Evolutionary conservation across 1,140 invertebrate genomes (phyloP).

Genomic region (Drosophila pruinosa): DNA sequence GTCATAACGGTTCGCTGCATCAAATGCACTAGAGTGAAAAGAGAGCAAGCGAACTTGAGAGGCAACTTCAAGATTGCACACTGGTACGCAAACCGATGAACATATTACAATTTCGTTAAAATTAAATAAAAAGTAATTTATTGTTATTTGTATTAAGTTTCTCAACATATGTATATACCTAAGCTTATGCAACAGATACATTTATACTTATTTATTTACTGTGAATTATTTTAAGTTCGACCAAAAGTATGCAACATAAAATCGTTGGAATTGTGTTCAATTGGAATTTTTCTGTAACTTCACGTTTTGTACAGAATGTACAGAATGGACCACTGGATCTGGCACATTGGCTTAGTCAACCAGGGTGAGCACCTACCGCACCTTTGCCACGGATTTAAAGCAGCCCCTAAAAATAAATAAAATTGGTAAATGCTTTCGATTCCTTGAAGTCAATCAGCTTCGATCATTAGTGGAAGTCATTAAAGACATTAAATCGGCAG

Average conservation of each 20-base stretch:
- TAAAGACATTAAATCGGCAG: constrained; percentile 67
- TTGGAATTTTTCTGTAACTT: not conserved
- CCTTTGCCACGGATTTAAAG: constrained; percentile 31
- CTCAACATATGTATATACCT: no score
- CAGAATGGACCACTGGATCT: no score
- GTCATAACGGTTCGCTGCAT: not conserved
- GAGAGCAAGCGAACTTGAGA: not conserved
- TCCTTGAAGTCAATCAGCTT: constrained; percentile 64
- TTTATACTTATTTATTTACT: not conserved
- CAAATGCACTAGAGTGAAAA: not conserved
- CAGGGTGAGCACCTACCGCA: not conserved
- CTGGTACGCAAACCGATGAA: not conserved
- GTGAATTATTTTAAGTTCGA: not conserved
- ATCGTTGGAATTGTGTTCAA: not conserved
- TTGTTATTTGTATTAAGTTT: no score
- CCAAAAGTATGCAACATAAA: not conserved
- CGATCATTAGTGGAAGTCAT: constrained; percentile 74
- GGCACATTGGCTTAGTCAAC: not conserved
- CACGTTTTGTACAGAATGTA: not conserved
- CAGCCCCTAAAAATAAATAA: constrained; percentile 53
- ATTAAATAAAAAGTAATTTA: not conserved
- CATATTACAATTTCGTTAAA: no score
- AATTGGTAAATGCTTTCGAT: constrained; percentile 53
- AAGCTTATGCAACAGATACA: not conserved
- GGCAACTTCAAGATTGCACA: constrained; percentile 9